Evolutionary conservation across 2,888 invertebrate species (phyloP).

Genomic region (Dasysyrphus tricinctus): DNA sequence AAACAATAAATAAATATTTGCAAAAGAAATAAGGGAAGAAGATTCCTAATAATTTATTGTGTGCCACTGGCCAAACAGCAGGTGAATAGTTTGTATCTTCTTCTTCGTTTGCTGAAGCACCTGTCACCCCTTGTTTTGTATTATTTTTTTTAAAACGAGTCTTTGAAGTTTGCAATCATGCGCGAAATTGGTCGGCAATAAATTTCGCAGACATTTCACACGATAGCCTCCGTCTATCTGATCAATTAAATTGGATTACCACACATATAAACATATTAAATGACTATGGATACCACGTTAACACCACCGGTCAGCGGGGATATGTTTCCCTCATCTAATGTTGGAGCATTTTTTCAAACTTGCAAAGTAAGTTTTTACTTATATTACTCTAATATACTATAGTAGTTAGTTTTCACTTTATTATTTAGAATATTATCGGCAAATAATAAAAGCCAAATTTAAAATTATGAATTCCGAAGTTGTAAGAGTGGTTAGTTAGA

Average conservation of each 20-base stretch:
- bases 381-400: background rate
- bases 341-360: constrained; percentile 84
- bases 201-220: constrained; percentile 44
- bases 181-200: constrained; percentile 57
- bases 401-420: background rate
- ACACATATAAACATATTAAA: constrained; percentile 7
- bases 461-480: constrained; percentile 7
- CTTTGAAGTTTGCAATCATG: constrained; percentile 44
- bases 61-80: constrained; percentile 53
- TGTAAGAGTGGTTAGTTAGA: constrained; percentile 17
- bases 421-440: constrained; percentile 1
- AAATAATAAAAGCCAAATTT: background rate
- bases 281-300: constrained; percentile 53
- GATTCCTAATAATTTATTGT: constrained; percentile 61
- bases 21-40: constrained; percentile 21
- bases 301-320: constrained; percentile 68
- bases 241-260: constrained; percentile 49
- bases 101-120: constrained; percentile 37
- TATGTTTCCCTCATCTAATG: constrained; percentile 77
- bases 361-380: constrained; percentile 83
- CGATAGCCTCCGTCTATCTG: constrained; percentile 9
- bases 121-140: constrained; percentile 51
- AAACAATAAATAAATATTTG: constrained; percentile 18
- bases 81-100: constrained; percentile 55
- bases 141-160: background rate